Percentiles rank a stretch among this genome's conserved stretches.
Conservation (phyloP, 1,140 invertebrate species). For the Leptinotarsa lineolata region DNA sequence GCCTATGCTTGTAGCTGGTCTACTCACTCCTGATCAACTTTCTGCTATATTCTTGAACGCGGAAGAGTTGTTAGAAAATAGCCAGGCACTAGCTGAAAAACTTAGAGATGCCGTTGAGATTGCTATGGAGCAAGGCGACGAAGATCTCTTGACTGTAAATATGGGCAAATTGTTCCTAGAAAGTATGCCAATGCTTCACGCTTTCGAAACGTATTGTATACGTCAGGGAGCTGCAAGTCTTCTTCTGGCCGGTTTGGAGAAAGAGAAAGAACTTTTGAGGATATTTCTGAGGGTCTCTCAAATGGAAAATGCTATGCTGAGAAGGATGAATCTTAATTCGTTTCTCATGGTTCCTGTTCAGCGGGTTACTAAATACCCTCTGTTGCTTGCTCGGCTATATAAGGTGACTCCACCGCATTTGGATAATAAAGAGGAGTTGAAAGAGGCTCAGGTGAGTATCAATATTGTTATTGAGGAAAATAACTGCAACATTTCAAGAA, state of each 20-base stretch:
- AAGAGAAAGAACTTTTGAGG: slow-evolving; percentile 91
- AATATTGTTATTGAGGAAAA: no score
- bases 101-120: slow-evolving; percentile 86
- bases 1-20: slow-evolving; percentile 87
- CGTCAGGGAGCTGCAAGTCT: slow-evolving; percentile 88
- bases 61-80: slow-evolving; percentile 89
- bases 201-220: slow-evolving; percentile 93
- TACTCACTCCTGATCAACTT: slow-evolving; percentile 79
- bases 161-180: slow-evolving; percentile 90
- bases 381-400: slow-evolving; percentile 84
- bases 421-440: slow-evolving; percentile 73
- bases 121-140: slow-evolving; percentile 74
- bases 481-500: no score
- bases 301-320: slow-evolving; percentile 91
- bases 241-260: slow-evolving; percentile 87
- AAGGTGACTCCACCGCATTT: slow-evolving; percentile 88
- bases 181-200: slow-evolving; percentile 89
- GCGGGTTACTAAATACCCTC: slow-evolving; percentile 90
- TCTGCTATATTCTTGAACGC: slow-evolving; percentile 92
- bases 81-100: slow-evolving; percentile 81
- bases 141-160: slow-evolving; percentile 86
- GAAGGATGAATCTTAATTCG: slow-evolving; percentile 94
- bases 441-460: slow-evolving; percentile 71
- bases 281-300: slow-evolving; percentile 95
- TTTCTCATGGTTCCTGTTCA: slow-evolving; percentile 95